Percentiles rank a stretch among this genome's conserved stretches.
phyloP scores from a whole-genome alignment of 2,888 invertebrate genomes.

The Stenoptilia bipunctidactyla region DNA sequence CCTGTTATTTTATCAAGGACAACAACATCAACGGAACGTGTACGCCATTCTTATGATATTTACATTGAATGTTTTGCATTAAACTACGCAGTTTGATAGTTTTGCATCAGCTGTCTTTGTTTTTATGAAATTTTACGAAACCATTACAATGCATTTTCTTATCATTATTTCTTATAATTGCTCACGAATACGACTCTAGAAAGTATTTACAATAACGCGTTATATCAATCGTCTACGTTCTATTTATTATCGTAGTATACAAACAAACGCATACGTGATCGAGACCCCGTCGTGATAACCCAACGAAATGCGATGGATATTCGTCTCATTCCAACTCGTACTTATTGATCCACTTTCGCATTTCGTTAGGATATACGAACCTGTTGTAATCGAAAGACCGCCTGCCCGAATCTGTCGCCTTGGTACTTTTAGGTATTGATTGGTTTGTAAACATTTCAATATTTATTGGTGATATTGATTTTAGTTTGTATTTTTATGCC shows the following conservation, averaged over 20 bases:
- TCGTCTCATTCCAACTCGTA: constrained; percentile 7
- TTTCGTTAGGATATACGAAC: constrained; percentile 26
- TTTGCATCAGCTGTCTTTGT: constrained; percentile 25
- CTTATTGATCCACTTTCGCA: constrained; percentile 18
- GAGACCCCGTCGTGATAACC: too few relatives aligned
- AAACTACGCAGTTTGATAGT: constrained; percentile 23
- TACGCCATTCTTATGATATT: constrained; percentile 9
- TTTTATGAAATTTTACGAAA: constrained; percentile 16
- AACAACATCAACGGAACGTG: constrained; percentile 6
- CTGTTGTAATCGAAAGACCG: constrained; percentile 20
- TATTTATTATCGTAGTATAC: too few relatives aligned
- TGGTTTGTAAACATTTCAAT: too few relatives aligned
- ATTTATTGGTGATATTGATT: too few relatives aligned
- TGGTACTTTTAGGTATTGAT: constrained; percentile 33
- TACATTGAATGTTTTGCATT: neutral
- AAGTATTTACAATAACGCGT: too few relatives aligned
- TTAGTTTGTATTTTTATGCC: too few relatives aligned
- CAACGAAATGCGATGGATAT: too few relatives aligned
- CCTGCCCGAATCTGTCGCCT: constrained; percentile 22
- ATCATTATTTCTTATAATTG: neutral
- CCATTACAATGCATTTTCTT: constrained; percentile 6
- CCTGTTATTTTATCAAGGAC: constrained; percentile 25
- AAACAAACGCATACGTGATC: too few relatives aligned
- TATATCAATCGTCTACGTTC: too few relatives aligned
- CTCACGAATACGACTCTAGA: too few relatives aligned